These are phyloP conservation scores for Takifugu rubripes DNA, from an alignment of 2,797 vertebrate species.

Conservation along the genomic window DNA sequence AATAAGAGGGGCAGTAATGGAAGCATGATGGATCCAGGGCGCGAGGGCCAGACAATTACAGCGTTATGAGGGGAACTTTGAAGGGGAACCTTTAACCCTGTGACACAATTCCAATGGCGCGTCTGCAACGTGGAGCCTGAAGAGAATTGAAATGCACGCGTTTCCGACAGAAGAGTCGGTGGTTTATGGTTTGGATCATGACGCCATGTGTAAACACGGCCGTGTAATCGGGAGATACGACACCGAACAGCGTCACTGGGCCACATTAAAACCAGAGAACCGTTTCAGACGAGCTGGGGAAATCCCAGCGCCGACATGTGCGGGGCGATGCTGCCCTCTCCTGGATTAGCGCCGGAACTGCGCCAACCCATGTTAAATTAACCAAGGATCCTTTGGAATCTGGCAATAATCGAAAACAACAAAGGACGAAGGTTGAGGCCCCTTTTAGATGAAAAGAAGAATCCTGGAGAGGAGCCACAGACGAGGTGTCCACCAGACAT, in stretches of 20 bases:
- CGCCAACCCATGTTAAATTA: background rate
- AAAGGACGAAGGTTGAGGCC: too few species aligned
- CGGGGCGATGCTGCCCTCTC: conserved; percentile 48
- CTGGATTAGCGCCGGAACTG: conserved; percentile 17
- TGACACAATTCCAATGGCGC: conserved; percentile 7
- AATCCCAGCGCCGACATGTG: background rate
- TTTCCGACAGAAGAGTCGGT: conserved; percentile 9
- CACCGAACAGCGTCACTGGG: conserved; percentile 10
- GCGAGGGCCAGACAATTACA: conserved; percentile 68
- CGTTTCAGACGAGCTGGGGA: background rate
- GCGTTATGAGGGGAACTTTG: conserved; percentile 46
- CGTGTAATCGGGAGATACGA: background rate
- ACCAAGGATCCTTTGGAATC: too few species aligned
- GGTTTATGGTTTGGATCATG: conserved; percentile 4
- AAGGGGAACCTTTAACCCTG: conserved; percentile 33
- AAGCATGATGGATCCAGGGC: conserved; percentile 69
- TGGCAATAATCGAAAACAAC: too few species aligned
- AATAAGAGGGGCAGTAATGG: conserved; percentile 74
- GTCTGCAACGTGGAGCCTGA: conserved; percentile 15
- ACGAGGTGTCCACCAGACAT: too few species aligned
- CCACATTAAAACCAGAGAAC: conserved; percentile 18
- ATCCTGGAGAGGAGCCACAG: too few species aligned
- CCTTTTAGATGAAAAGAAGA: too few species aligned
- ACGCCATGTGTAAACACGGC: background rate
- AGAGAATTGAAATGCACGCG: background rate